Evolutionary conservation across 92 coral and sea anemone genomes (phyloP).

Genomic region (Heliopora coerulea): DNA sequence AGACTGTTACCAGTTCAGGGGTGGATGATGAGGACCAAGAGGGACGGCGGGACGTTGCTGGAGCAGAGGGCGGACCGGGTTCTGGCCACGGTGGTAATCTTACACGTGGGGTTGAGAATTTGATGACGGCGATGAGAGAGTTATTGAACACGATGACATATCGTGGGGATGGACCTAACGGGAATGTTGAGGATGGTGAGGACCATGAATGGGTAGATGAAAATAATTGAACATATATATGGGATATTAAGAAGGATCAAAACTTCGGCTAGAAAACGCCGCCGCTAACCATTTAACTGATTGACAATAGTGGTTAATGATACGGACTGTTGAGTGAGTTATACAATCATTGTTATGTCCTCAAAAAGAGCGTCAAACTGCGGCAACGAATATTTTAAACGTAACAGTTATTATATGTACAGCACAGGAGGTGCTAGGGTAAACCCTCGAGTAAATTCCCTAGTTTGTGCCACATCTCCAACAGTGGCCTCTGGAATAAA

Average conservation of each 20-base stretch:
- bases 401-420: too few species aligned
- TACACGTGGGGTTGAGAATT: conserved; percentile 85
- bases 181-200: conserved; percentile 56
- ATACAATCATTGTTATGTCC: too few species aligned
- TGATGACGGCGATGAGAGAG: conserved; percentile 96
- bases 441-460: too few species aligned
- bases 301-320: too few species aligned
- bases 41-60: conserved; percentile 83
- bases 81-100: conserved; percentile 40
- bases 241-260: conserved; percentile 10
- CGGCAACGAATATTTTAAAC: too few species aligned
- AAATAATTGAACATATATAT: conserved; percentile 53
- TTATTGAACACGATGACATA: conserved; percentile 81
- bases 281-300: too few species aligned
- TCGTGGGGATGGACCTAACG: conserved; percentile 62
- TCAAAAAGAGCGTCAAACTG: too few species aligned
- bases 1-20: neutral
- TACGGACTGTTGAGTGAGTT: too few species aligned
- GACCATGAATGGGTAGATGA: conserved; percentile 60
- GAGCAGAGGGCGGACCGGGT: conserved; percentile 81
- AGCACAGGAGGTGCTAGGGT: too few species aligned
- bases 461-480: too few species aligned
- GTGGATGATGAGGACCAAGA: conserved; percentile 20
- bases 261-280: too few species aligned
- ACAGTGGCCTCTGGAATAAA: too few species aligned